Conservation (phyloP, 2,113 vertebrate genomes). For the Catharus fuscescens region DNA sequence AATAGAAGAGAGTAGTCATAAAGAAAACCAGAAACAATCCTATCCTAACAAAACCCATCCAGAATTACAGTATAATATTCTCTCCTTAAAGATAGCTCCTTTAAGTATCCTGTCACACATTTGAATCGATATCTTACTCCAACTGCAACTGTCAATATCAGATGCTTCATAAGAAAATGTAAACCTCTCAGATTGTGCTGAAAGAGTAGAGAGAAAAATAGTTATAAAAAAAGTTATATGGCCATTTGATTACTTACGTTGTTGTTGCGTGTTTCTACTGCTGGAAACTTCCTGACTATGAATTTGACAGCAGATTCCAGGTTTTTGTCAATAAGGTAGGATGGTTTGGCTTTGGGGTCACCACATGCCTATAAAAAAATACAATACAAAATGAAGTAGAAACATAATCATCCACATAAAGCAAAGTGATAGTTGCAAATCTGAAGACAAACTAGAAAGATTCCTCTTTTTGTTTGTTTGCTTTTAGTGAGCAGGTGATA, state of each 20-base stretch:
- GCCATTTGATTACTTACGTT: slow-evolving; percentile 85
- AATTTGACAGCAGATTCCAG: slow-evolving; percentile 98
- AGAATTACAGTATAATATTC: not conserved
- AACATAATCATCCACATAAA: slow-evolving; percentile 41
- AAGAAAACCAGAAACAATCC: not conserved
- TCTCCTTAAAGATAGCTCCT: not conserved
- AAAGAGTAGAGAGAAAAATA: not conserved
- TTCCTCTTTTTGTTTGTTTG: slow-evolving; percentile 39
- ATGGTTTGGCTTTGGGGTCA: slow-evolving; percentile 98
- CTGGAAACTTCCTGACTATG: slow-evolving; percentile 97
- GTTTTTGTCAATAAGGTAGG: slow-evolving; percentile 98
- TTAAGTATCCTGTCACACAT: not conserved
- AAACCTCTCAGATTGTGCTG: not conserved
- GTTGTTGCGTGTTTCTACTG: slow-evolving; percentile 97
- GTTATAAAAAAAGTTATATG: not conserved
- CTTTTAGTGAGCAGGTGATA: slow-evolving; percentile 80
- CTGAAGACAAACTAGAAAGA: slow-evolving; percentile 73
- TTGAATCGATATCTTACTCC: not conserved
- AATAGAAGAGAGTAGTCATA: not conserved
- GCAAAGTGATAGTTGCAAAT: slow-evolving; percentile 49
- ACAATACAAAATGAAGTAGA: slow-evolving; percentile 66
- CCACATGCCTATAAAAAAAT: slow-evolving; percentile 89
- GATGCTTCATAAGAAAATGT: not conserved
- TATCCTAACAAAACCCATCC: not conserved
- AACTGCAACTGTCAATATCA: not conserved